A percentile compares a stretch with the other conserved stretches of the same genome.
phyloP scores from a whole-genome alignment of 64 coral and sea anemone genomes.

The Porites lutea region DNA sequence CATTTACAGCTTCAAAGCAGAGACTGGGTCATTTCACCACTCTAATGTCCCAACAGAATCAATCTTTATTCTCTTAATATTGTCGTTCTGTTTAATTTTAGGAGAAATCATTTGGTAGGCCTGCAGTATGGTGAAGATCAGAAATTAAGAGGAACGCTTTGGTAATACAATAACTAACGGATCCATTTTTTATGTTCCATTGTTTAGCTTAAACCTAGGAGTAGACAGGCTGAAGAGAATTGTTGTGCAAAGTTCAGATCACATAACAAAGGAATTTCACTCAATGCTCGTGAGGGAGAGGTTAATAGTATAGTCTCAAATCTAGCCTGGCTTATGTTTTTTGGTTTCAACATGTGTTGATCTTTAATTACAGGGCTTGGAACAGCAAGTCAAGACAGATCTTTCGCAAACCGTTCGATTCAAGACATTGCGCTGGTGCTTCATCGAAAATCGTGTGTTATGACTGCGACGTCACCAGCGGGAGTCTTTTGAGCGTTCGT shows the following conservation, averaged over 20 bases:
- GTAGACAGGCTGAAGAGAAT: too few relatives aligned
- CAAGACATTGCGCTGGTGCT: not conserved
- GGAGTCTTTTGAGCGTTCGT: not conserved
- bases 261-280: too few relatives aligned
- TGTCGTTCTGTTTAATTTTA: not conserved
- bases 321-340: too few relatives aligned
- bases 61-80: too few relatives aligned
- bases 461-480: not conserved
- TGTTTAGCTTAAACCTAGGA: too few relatives aligned
- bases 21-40: too few relatives aligned
- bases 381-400: not conserved
- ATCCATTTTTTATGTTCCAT: not conserved
- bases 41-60: too few relatives aligned
- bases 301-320: too few relatives aligned
- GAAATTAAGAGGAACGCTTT: conserved; percentile 7
- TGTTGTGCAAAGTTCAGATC: too few relatives aligned
- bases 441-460: not conserved
- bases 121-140: not conserved
- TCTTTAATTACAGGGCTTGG: conserved; percentile 2
- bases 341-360: too few relatives aligned
- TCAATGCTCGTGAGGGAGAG: too few relatives aligned
- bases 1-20: too few relatives aligned
- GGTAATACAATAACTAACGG: not conserved
- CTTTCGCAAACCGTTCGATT: not conserved
- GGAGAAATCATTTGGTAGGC: not conserved